Evolutionary conservation across 1,140 invertebrate species (phyloP), one percentile per base, ranked within the genome.

Genomic region (Neotoxoptera formosana): DNA sequence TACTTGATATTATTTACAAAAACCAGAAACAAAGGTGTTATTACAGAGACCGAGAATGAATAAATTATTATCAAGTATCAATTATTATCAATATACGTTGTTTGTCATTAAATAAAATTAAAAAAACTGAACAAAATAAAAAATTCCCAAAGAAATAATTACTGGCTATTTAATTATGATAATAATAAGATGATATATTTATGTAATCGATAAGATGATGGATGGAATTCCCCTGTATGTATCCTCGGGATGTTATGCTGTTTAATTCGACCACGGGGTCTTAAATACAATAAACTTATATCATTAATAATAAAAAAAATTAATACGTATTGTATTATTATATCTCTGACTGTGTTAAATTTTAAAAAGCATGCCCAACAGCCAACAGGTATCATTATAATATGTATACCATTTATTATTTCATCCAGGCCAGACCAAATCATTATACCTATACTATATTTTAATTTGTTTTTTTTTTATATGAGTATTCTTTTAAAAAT

Each of bases 261-360:
- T 76, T 76, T 76, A 76, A n/a, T 76, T 76, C 14, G n/a, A 76
- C 30, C 60, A 76, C 30, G 3, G 14, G 14, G 60, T 76, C 60
- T 76, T 76, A 76, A n/a, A n/a, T n/a, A 76, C 60, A 76, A 76
- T 76, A 76, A 21, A n/a, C 60, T 76, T 76, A 14, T 34, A 76
- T 76, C 60, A 76, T 76, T n/a, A 76, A 76, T 76, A 76, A 76
- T 76, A 76, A 76, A n/a, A n/a, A n/a, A n/a, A 76, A 76, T 76
- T 14, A 76, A 76, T 76, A 76, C 60, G n/a, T 76, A 76, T 76
- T 76, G 60, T 76, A 60, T 76, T 76, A n/a, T 76, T 76, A 76
- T 34, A 76, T n/a, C n/a, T 76, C 6, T n/a, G 30, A 17, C 30
- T n/a, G 30, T n/a, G n/a, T 76, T 76, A 76, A 14, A 76, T 76